These are phyloP conservation scores for Melanotus villosus DNA, from an alignment of 2,888 invertebrate genomes.

Conservation along the genomic window DNA sequence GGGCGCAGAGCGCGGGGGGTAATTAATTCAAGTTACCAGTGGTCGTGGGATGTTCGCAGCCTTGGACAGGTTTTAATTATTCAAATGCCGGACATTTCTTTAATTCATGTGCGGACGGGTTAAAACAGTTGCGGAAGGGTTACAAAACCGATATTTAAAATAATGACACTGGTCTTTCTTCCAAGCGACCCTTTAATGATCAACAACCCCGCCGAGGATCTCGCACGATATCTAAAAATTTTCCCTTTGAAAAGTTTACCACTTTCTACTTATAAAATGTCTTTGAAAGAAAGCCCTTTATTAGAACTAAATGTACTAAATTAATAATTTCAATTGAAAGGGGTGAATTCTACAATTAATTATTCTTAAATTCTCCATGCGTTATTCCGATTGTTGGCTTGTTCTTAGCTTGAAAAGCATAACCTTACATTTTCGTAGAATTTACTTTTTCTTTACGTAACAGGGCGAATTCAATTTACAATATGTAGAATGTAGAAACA, in stretches of 20 bases:
- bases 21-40: conserved; percentile 50
- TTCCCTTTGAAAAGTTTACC: conserved; percentile 17
- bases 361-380: too few relatives aligned
- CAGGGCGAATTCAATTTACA: too few relatives aligned
- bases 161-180: conserved; percentile 41
- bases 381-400: too few relatives aligned
- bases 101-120: conserved; percentile 57
- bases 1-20: conserved; percentile 34
- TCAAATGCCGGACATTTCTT: conserved; percentile 59
- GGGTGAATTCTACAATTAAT: background rate
- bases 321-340: conserved; percentile 1
- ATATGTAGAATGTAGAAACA: too few relatives aligned
- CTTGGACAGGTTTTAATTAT: conserved; percentile 62
- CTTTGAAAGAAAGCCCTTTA: conserved; percentile 6
- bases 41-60: conserved; percentile 44
- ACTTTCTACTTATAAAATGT: background rate
- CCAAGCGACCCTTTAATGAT: conserved; percentile 42
- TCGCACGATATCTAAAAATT: conserved; percentile 32
- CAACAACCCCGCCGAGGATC: conserved; percentile 11
- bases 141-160: conserved; percentile 46
- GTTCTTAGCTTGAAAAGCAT: too few relatives aligned
- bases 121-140: conserved; percentile 47
- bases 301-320: conserved; percentile 3
- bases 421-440: too few relatives aligned
- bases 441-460: too few relatives aligned